Conservation (phyloP, 2,113 vertebrate genomes). For the Cyanoderma ruficeps region DNA sequence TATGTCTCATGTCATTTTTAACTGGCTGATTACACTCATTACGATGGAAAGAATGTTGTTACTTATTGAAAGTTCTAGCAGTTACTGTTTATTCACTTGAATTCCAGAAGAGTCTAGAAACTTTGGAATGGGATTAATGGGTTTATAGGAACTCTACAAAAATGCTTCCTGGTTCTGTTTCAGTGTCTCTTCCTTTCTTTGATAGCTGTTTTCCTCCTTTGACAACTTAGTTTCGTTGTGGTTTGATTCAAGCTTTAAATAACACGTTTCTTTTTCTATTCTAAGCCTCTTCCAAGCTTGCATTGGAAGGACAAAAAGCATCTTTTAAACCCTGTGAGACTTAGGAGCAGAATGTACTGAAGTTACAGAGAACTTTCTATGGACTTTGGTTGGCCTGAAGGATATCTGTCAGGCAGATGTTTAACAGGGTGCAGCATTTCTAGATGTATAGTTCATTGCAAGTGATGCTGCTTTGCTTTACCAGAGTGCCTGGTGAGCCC, state of each 20-base stretch:
- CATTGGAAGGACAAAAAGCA: not conserved
- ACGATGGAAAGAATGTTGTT: not conserved
- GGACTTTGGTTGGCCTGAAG: not conserved
- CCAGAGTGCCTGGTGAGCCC: not conserved
- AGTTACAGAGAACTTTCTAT: not conserved
- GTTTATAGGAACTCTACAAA: not conserved
- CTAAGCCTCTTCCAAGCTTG: not conserved
- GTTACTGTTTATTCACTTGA: not conserved
- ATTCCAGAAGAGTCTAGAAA: not conserved
- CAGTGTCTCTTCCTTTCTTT: not conserved
- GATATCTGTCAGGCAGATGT: not conserved
- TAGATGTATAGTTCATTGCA: not conserved
- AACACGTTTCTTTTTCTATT: not conserved
- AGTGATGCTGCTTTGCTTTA: not conserved
- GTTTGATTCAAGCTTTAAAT: not conserved
- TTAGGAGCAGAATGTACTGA: not conserved
- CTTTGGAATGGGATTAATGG: not conserved
- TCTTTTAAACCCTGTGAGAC: not conserved
- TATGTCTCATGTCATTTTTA: not conserved
- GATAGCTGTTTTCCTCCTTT: not conserved
- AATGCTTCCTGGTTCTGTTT: not conserved
- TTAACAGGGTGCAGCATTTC: not conserved
- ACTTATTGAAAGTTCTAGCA: not conserved
- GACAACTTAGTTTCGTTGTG: not conserved
- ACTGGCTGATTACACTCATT: not conserved